Conservation (phyloP, 2,888 invertebrate species). For the Athetis lepigone region DNA sequence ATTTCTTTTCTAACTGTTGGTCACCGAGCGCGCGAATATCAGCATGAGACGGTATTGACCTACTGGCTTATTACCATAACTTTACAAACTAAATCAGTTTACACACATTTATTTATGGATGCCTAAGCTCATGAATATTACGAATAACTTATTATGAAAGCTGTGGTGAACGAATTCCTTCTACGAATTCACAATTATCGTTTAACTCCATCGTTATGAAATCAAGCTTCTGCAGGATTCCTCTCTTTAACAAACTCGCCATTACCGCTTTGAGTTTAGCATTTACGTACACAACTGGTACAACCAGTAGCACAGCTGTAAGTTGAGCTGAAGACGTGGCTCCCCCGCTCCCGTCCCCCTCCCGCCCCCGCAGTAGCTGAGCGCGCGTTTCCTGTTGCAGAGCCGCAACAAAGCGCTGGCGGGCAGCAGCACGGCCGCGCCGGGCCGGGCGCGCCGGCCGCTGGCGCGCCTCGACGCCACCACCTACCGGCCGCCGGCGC, state of each 20-base stretch:
- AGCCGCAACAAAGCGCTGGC: constrained; percentile 87
- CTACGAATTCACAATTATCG: neutral
- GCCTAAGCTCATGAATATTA: no score
- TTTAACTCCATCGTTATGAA: no score
- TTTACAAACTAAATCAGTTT: neutral
- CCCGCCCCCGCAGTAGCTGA: constrained; percentile 71
- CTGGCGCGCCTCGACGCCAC: constrained; percentile 76
- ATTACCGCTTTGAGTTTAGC: neutral
- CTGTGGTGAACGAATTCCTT: constrained; percentile 26
- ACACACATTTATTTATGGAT: no score
- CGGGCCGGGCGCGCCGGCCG: constrained; percentile 62
- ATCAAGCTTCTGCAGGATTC: neutral
- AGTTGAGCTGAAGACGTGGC: neutral
- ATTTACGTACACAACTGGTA: neutral
- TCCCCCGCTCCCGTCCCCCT: constrained; percentile 12
- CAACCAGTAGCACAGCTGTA: neutral
- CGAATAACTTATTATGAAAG: neutral
- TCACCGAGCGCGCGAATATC: no score
- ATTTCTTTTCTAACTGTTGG: no score
- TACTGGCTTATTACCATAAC: constrained; percentile 1
- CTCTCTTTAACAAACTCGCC: neutral
- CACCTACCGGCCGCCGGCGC: constrained; percentile 83
- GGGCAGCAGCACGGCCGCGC: constrained; percentile 55
- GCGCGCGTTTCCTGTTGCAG: constrained; percentile 88
- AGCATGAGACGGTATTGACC: neutral